Evolutionary conservation across 2,113 vertebrate genomes (phyloP).

Genomic region (Megaptera novaeangliae): DNA sequence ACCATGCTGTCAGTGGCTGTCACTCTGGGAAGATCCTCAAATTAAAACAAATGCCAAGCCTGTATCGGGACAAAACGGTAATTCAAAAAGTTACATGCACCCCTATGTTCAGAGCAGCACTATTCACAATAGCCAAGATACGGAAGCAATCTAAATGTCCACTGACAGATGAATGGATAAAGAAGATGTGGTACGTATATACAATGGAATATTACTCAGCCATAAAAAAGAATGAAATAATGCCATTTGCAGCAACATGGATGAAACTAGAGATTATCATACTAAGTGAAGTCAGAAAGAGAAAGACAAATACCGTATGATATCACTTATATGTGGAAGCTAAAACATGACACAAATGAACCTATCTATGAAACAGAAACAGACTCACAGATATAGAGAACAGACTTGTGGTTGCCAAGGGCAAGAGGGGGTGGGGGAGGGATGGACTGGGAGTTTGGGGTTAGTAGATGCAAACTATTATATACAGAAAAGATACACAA

Average conservation of each 20-base stretch:
- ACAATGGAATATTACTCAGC: not conserved
- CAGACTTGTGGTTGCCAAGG: not conserved
- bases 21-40: not conserved
- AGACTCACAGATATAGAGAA: not conserved
- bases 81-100: not conserved
- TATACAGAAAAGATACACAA: not conserved
- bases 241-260: not conserved
- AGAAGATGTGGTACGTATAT: not conserved
- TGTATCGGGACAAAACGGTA: not conserved
- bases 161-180: not conserved
- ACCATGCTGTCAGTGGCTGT: not conserved
- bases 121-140: not conserved
- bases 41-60: not conserved
- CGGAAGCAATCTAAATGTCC: not conserved
- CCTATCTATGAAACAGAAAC: not conserved
- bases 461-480: not conserved
- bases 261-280: not conserved
- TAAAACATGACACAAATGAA: not conserved
- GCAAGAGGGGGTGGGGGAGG: not conserved
- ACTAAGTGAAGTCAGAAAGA: not conserved
- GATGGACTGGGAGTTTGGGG: not conserved
- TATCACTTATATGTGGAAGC: not conserved
- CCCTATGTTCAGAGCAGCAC: not conserved
- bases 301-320: not conserved
- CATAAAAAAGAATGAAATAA: not conserved